Base-by-base conservation (phyloP, 1,140 invertebrate species). In the Melitaea cinxia region DNA sequence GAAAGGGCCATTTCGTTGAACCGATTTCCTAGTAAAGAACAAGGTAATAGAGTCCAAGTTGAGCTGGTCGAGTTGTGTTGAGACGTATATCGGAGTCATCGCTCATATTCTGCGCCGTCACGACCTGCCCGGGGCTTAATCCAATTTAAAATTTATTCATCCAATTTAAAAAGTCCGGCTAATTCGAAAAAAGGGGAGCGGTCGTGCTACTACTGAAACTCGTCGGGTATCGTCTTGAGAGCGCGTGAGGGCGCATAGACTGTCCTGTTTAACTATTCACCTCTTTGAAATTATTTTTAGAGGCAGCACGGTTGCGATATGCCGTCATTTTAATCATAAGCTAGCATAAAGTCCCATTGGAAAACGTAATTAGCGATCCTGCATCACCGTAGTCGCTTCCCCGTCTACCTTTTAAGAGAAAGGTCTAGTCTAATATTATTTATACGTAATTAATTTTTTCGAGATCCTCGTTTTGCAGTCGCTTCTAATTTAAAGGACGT, bases 61-160 rank as follows among this genome's bases (percentile, higher is more conserved):
- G 66, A 5, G 37, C 28, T 73, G 77, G 78, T 54, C 53, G 57
- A 42, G 30, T 52, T 68, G 59, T 49, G 68, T 47, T 47, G 42
- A 23, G 14, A 23, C 42, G 65, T 72, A 78, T 72, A 73, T 72
- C 67, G 65, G 74, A 86, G 83, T 81, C 85, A 88, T 88, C 82
- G 77, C 78, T 88, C 85, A 88, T 88, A 82, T 77, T 82, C 78
- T 84, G 85, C 83, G 79, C 70, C 75, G 78, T 85, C 85, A 88
- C 83, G 85, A 85, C 70, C 73, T 59, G 83, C 83, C 77, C 68
- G 70, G 60, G 78, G 83, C 83, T 78, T 85, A 83, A 80, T 83
- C 83, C 75, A 85, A 88, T 88, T 88, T 88, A 82, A 82, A 85
- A 85, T 84, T 80, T 72, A 85, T 75, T 79, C 83, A 73, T 68